Evolutionary conservation across 2,113 vertebrate species (phyloP).

Genomic region (Mesocricetus auratus): DNA sequence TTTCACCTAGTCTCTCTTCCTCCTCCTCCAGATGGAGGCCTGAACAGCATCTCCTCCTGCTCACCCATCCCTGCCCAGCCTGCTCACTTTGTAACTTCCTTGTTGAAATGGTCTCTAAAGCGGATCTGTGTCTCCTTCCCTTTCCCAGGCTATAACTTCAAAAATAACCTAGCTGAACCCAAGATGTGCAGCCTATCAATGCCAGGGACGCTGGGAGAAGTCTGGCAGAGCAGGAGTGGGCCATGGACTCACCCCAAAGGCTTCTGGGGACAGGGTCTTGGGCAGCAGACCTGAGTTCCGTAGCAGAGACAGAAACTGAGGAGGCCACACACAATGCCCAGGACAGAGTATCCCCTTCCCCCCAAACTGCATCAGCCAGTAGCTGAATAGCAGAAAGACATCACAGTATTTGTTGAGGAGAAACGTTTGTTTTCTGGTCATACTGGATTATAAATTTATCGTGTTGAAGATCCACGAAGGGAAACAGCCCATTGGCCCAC

Average conservation of each 20-base stretch:
- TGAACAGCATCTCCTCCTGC: neutral
- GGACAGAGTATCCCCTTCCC: neutral
- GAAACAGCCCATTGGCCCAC: no score
- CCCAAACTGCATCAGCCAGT: fast-evolving
- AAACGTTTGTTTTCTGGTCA: neutral
- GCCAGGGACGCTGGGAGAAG: neutral
- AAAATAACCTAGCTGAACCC: constrained; percentile 58
- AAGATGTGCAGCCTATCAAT: constrained; percentile 35
- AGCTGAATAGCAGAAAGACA: fast-evolving
- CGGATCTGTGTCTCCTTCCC: neutral
- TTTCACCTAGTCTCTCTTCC: neutral
- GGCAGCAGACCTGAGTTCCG: neutral
- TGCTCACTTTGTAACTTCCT: constrained; percentile 46
- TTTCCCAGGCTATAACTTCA: constrained; percentile 33
- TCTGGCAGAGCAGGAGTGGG: no score
- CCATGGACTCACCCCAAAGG: no score
- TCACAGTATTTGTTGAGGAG: neutral
- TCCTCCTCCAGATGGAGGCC: neutral
- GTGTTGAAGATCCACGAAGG: no score
- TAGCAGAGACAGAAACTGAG: neutral
- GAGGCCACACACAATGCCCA: fast-evolving
- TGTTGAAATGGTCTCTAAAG: neutral
- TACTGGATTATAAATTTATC: neutral
- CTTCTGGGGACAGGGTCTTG: fast-evolving
- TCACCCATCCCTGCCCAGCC: neutral